These are phyloP conservation scores for Oreortyx pictus DNA, from an alignment of 2,797 vertebrate genomes.

Conservation along the genomic window DNA sequence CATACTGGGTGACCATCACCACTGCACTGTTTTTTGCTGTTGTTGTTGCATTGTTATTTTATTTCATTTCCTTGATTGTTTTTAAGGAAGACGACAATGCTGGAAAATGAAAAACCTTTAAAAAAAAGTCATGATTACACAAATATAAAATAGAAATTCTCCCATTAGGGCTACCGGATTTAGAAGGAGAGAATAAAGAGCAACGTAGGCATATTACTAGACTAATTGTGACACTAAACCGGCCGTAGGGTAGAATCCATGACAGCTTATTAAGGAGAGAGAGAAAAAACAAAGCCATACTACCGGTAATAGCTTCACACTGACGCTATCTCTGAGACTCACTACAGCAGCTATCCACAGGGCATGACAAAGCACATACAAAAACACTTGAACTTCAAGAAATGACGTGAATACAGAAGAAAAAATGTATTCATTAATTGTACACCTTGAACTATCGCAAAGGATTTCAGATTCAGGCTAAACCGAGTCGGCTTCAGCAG, in stretches of 20 bases:
- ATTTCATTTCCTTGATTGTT: neutral
- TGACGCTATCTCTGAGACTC: neutral
- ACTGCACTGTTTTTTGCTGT: neutral
- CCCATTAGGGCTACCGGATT: neutral
- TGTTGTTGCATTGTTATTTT: neutral
- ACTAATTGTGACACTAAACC: neutral
- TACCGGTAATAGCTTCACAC: neutral
- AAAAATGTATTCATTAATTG: neutral
- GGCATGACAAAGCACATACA: neutral
- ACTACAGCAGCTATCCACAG: neutral
- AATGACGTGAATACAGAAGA: neutral
- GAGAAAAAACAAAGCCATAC: neutral
- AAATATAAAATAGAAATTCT: neutral
- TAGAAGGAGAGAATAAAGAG: neutral
- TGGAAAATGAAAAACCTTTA: neutral
- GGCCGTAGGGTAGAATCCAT: neutral
- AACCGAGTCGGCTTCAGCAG: neutral
- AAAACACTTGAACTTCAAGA: neutral
- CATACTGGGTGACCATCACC: neutral
- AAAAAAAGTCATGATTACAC: rapidly evolving
- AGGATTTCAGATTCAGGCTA: neutral
- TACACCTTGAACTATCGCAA: neutral
- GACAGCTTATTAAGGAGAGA: neutral
- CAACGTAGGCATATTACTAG: neutral
- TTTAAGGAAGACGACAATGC: neutral